Evolutionary conservation across 1,140 invertebrate species (phyloP).

Genomic region (Samia ricini): DNA sequence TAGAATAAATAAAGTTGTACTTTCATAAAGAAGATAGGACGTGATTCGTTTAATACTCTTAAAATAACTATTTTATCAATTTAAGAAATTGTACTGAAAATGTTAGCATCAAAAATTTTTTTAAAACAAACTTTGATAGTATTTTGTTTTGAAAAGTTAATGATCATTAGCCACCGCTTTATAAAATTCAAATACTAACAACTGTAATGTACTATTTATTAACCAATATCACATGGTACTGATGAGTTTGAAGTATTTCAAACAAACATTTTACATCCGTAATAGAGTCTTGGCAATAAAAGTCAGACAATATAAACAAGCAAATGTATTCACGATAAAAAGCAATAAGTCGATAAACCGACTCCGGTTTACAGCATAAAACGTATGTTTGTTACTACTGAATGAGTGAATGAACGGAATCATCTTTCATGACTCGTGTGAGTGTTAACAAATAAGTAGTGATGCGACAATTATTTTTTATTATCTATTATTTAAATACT

Average conservation of each 20-base stretch:
- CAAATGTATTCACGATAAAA: constrained; percentile 54
- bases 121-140: too few relatives aligned
- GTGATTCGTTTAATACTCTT: too few relatives aligned
- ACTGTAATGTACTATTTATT: neutral
- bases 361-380: constrained; percentile 40
- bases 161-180: too few relatives aligned
- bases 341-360: constrained; percentile 58
- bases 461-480: neutral
- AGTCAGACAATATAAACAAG: constrained; percentile 48
- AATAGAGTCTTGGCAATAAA: constrained; percentile 44
- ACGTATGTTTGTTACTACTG: constrained; percentile 42
- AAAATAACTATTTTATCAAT: too few relatives aligned
- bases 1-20: too few relatives aligned
- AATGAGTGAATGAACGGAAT: constrained; percentile 51
- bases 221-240: neutral
- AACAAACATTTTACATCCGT: constrained; percentile 41
- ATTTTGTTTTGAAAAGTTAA: too few relatives aligned
- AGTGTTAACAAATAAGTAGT: neutral
- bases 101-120: too few relatives aligned
- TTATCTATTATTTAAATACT: neutral
- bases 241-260: constrained; percentile 8
- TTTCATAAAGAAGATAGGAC: too few relatives aligned
- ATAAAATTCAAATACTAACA: too few relatives aligned
- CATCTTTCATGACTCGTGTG: constrained; percentile 38
- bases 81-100: too few relatives aligned